Conservation (phyloP, 1,140 invertebrate species). For the Megathymus violae region DNA sequence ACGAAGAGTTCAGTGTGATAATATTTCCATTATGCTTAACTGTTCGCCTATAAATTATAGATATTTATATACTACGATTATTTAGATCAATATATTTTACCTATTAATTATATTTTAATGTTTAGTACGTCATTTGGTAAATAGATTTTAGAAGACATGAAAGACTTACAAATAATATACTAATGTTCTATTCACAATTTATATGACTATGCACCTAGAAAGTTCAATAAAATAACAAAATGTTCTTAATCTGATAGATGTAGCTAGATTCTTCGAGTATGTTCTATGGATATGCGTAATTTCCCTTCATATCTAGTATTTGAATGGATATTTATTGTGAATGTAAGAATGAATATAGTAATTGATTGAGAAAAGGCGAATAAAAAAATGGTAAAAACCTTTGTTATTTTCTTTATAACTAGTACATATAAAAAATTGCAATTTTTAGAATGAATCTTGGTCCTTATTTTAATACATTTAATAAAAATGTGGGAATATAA, state of each 20-base stretch:
- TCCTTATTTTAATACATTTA: too few relatives aligned
- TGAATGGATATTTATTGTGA: not conserved
- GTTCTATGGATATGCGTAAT: not conserved
- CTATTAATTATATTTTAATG: not conserved
- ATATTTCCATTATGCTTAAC: not conserved
- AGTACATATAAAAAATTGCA: too few relatives aligned
- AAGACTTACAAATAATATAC: not conserved
- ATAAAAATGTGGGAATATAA: too few relatives aligned
- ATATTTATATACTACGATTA: not conserved
- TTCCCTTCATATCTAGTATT: not conserved
- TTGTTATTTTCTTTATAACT: conserved; percentile 8
- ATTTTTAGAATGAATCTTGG: too few relatives aligned
- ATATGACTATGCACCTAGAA: conserved; percentile 7
- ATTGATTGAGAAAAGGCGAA: conserved; percentile 3
- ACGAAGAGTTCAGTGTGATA: not conserved
- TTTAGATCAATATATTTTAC: not conserved
- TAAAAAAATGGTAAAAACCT: not conserved
- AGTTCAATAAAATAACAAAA: conserved; percentile 11
- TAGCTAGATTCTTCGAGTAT: conserved; percentile 1
- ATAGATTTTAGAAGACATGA: not conserved
- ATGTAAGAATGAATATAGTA: conserved; percentile 10
- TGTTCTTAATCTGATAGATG: not conserved
- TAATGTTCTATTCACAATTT: not conserved
- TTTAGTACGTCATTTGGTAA: not conserved
- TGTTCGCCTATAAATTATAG: not conserved